Evolutionary conservation across 1,140 invertebrate genomes (phyloP), one percentile per base, ranked within the genome.

Genomic region (Melanaphis sacchari): DNA sequence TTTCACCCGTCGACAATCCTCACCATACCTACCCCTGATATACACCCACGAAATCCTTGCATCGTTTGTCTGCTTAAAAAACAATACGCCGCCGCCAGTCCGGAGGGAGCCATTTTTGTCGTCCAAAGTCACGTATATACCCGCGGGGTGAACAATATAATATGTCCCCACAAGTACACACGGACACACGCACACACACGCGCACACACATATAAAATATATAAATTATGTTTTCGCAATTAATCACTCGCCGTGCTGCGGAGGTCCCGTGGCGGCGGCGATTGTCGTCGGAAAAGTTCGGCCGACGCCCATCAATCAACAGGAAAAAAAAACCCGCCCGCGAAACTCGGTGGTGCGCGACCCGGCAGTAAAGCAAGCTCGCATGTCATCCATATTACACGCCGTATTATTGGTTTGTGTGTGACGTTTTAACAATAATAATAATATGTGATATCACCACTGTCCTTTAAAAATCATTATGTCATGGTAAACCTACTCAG

Each of bases 191-290:
- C 54, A 66, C 59, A 59, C 54, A 31, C 31, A 15, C 9, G n/a
- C 54, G 11, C 54, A 59, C 26, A 59, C 54, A 66, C 26, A 59
- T n/a, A 66, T 59, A 59, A 31, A 11, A 59, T 66, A 66, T 76
- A 76, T 76, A 76, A 76, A 76, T 76, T 76, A 76, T 76, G 59
- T 76, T 76, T 76, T 76, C 59, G 59, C 59, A 76, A 76, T 76
- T 76, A 76, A 76, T 76, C 59, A 76, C 59, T 76, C 59, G 31
- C 59, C 36, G 59, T 76, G 15, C 31, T n/a, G 59, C 59, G 59
- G 54, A 31, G 59, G 31, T 66, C 59, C 59, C 59, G 31, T 66
- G 11, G 31, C 59, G 59, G 59, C 59, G 59, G 59, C 59, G 59
- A 66, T 66, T n/a, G 59, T 66, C 59, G 59, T 66, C 59, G 59